Evolutionary conservation across 1,140 invertebrate genomes (phyloP).

Genomic region (Zaprionus kolodkinae): DNA sequence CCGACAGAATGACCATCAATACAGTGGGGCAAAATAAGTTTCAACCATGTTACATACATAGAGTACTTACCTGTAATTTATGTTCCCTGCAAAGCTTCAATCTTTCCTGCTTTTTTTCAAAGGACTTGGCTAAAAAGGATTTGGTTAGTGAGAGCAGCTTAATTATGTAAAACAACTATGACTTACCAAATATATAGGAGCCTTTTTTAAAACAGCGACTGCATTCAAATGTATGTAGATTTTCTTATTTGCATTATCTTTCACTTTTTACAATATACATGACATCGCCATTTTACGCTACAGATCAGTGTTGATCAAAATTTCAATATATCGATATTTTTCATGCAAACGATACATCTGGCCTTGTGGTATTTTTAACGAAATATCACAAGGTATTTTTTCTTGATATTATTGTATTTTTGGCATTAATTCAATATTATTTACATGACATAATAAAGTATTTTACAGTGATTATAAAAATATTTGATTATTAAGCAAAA

Average conservation of each 20-base stretch:
- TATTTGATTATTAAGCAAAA: background rate
- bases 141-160: background rate
- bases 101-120: background rate
- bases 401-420: no score
- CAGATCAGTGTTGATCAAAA: background rate
- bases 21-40: constrained; percentile 18
- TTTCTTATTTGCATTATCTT: background rate
- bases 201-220: background rate
- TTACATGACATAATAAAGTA: no score
- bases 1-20: constrained; percentile 33
- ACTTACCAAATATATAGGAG: background rate
- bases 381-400: no score
- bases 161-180: background rate
- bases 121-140: background rate
- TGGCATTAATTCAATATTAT: no score
- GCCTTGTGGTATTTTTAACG: no score
- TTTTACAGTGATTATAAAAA: no score
- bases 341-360: no score
- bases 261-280: background rate
- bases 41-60: background rate
- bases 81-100: background rate
- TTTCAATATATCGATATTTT: no score
- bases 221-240: no score
- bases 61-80: background rate
- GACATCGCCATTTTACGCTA: background rate